These are phyloP conservation scores for Plecotus auritus DNA, from an alignment of 2,113 vertebrate genomes.

Conservation along the genomic window DNA sequence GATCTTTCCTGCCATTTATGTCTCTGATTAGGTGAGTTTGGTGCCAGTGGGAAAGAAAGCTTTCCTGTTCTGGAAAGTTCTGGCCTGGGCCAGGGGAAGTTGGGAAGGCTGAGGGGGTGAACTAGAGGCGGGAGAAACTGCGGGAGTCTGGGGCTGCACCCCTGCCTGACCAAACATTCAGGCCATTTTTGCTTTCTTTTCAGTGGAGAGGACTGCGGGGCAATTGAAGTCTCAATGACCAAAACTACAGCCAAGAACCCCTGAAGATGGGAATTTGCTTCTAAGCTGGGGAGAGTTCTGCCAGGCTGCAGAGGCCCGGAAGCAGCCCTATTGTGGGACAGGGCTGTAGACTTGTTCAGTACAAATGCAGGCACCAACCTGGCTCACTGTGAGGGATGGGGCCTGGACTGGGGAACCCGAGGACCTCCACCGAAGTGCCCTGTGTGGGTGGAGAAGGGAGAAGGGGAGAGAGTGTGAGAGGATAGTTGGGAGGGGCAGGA, in stretches of 20 bases:
- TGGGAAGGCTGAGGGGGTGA: not conserved
- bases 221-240: not conserved
- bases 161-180: not conserved
- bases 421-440: too few species aligned
- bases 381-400: too few species aligned
- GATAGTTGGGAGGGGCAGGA: not conserved
- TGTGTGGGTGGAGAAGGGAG: not conserved
- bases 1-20: not conserved
- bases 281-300: not conserved
- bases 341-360: not conserved
- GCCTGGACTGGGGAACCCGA: fast-evolving
- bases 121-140: not conserved
- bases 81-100: not conserved
- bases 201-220: not conserved
- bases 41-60: not conserved
- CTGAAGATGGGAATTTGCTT: not conserved
- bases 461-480: not conserved
- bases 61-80: not conserved
- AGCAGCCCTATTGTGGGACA: not conserved
- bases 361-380: not conserved
- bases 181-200: not conserved
- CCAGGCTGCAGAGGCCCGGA: not conserved
- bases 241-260: not conserved
- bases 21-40: not conserved
- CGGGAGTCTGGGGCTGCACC: not conserved